Base-by-base conservation (phyloP, 1,140 invertebrate species). In the Adelges cooleyi region DNA sequence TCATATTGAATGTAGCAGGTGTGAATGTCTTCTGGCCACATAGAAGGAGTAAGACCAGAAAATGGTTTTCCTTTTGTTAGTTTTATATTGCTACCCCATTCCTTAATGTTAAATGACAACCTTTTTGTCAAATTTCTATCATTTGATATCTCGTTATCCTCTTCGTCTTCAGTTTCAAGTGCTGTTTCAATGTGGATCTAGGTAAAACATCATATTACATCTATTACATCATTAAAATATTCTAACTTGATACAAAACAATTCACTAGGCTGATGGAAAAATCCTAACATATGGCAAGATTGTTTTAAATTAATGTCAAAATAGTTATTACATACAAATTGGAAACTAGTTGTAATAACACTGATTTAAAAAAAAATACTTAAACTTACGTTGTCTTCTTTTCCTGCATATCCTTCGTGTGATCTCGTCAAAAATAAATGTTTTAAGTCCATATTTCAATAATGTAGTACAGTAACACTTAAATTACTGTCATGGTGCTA, bases 21-120 rank as follows among this genome's bases (percentile, higher is more conserved):
- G 70, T 95, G 79, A 38, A 96, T 87, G 75, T 96, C 90, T 75
- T 95, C 92, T 18, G 95, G 94, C 85, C 93, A 94, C 92, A 98
- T 96, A 49, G 92, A 95, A 15, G 92, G 84, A 22, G 90, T 96
- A 0, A 98, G 78, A 5, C 92, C 92, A 27, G 90, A 95, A 75
- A 90, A 90, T 9, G 87, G 84, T 22, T 87, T 87, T 4, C 86
- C 87, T 23, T 86, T 86, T 65, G 80, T 80, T 17, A 87, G 86
- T 40, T 83, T 80, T 36, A 65, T 65, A 9, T 42, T 29, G 5
- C 29, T 50, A 11, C 17, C 38, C 38, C 50, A 46, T 25, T 65
- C 50, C n/a, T n/a, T n/a, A n/a, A n/a, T n/a, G n/a, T n/a, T n/a
- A n/a, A n/a, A n/a, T n/a, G n/a, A n/a, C n/a, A n/a, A n/a, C n/a